These are phyloP conservation scores for Nothoprocta perdicaria DNA, from an alignment of 2,113 vertebrate genomes.

Conservation along the genomic window DNA sequence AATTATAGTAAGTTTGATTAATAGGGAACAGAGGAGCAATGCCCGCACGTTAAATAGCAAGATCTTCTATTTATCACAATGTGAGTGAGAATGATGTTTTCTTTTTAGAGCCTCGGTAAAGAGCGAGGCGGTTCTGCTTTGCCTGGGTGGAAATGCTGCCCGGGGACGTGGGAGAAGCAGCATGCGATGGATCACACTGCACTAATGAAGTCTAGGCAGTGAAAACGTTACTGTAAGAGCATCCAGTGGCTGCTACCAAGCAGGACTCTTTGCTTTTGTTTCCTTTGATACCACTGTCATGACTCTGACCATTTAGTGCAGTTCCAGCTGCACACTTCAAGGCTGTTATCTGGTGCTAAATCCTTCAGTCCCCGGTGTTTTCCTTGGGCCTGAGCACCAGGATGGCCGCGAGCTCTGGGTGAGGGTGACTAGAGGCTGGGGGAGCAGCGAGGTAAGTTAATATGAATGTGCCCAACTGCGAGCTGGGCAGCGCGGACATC, in stretches of 20 bases:
- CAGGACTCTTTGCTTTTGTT: background rate
- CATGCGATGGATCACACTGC: fast-evolving
- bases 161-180: fast-evolving
- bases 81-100: background rate
- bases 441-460: background rate
- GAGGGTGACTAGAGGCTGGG: background rate
- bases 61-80: background rate
- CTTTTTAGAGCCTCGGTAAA: background rate
- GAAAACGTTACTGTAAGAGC: fast-evolving
- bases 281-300: background rate
- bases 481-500: background rate
- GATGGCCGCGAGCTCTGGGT: background rate
- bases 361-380: background rate
- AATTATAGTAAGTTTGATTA: background rate
- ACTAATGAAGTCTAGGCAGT: background rate
- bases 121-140: background rate
- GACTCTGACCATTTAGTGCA: fast-evolving
- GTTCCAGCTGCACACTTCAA: fast-evolving
- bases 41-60: background rate
- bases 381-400: background rate
- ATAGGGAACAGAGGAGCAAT: background rate
- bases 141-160: background rate
- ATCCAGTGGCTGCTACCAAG: background rate
- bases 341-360: background rate
- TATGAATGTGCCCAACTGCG: background rate